Percentiles rank a stretch among this genome's conserved stretches.
Evolutionary conservation across 2,888 invertebrate species (phyloP).

Genomic region (Teinopalpus imperialis): DNA sequence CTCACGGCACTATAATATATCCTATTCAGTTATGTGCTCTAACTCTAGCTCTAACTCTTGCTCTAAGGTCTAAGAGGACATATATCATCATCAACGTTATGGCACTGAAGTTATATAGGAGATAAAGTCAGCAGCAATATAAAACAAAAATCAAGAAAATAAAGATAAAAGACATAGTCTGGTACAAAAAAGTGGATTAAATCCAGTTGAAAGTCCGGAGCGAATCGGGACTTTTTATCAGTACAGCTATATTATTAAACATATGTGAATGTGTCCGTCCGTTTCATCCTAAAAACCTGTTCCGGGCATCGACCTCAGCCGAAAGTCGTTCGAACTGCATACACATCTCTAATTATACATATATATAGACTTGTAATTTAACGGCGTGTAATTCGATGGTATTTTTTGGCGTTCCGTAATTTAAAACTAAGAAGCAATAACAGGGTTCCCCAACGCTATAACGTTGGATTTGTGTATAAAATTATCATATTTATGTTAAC

Average conservation of each 20-base stretch:
- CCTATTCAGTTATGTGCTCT: too few relatives aligned
- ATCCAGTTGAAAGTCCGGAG: constrained; percentile 20
- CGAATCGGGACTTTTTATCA: constrained; percentile 21
- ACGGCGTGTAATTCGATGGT: constrained; percentile 26
- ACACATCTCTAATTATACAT: constrained; percentile 42
- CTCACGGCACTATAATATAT: too few relatives aligned
- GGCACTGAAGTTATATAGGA: too few relatives aligned
- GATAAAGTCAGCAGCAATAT: too few relatives aligned
- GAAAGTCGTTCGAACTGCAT: constrained; percentile 36
- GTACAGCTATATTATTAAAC: constrained; percentile 16
- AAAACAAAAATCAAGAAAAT: too few relatives aligned
- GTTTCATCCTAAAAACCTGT: constrained; percentile 40
- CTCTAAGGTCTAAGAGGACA: too few relatives aligned
- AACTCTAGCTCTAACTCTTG: too few relatives aligned
- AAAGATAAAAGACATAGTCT: too few relatives aligned
- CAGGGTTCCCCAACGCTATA: background rate
- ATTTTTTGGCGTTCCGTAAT: constrained; percentile 26
- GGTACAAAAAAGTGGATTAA: constrained; percentile 8
- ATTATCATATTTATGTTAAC: background rate
- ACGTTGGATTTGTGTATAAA: background rate
- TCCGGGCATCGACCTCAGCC: constrained; percentile 30
- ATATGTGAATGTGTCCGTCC: constrained; percentile 20
- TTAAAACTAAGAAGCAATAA: background rate
- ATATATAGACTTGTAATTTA: constrained; percentile 42
- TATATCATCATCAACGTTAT: too few relatives aligned